Evolutionary conservation across 2,113 vertebrate genomes (phyloP), one percentile per base, ranked within the genome.

Genomic region (Kobus ellipsiprymnus): DNA sequence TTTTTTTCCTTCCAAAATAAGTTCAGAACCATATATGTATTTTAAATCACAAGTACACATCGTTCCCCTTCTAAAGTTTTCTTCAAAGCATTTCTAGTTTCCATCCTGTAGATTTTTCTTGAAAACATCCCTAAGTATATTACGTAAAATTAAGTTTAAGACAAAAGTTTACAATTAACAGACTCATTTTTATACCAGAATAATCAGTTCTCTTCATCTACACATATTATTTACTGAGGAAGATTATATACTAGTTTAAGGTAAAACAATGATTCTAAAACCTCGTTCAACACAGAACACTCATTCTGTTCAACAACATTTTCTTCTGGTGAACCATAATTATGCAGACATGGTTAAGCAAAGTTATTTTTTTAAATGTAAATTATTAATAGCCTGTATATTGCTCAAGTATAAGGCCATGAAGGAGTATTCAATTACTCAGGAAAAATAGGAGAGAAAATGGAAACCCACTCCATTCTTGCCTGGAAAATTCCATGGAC

Each of bases 1-100:
- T 36, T 86, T 95, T 97, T 97, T 92, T 80, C 33, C 81, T 19
- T 77, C 6, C 52, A 91, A 95, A 98, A 97, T 84, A 81, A 46
- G 94, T 85, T 80, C 21, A 95, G n/a, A 87, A 44, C 7, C 7
- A 74, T 86, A 17, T 74, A 59, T 60, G 7, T 40, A 40, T 92
- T 94, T 96, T 60, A 59, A 96, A 87, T 88, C 27, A 91, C 48
- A 92, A 87, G 87, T 29, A 87, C 3, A 81, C n/a, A 52, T 78
- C 62, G 36, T 71, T 67, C 40, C 6, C 84, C 4, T 21, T 95
- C 96, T 57, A 90, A 88, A 52, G 59, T 83, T 83, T 87, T 30
- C 3, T 50, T 84, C 33, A 86, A 91, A 89, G 14, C 11, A 55
- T 54, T 91, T 19, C 17, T 71, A 36, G 0, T 62, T 93, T n/a